Evolutionary conservation across 2,888 invertebrate species (phyloP), one percentile per base, ranked within the genome.

Genomic region (Drosophila tanythrix): DNA sequence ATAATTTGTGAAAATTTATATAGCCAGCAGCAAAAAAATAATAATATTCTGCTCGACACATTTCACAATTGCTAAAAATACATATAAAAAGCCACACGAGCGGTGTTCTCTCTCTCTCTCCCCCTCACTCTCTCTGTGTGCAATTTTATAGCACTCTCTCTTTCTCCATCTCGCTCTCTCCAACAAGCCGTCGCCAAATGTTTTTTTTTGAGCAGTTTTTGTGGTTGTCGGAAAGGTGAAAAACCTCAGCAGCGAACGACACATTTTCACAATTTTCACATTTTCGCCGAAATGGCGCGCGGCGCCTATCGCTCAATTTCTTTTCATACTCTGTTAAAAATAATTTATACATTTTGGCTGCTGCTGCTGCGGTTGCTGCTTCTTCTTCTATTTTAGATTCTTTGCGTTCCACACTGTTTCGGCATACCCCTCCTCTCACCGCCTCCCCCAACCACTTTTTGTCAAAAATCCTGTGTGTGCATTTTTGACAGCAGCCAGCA

Each of bases 301-400:
- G 86, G 70, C 84, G 84, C 74, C 85, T 72, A 82, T 88, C 88
- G 79, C 88, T 76, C 74, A 72, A 81, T 84, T 89, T 83, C 73
- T 67, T 60, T 69, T 65, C 31, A 63, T 56, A 55, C 59, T 57
- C 43, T 29, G 60, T 68, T 82, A 59, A 69, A 81, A 70, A 77
- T 83, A 87, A 66, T 66, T 76, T 63, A 38, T 56, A 69, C 61
- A 56, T 50, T 50, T 38, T 46, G 6, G 36, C 36, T 36, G 36
- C 36, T 15, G 15, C 25, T 25, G 25, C 46, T 15, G 40, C 11
- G 40, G 40, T 4, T n/a, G 43, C 21, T 6, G 0, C 18, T 63
- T 35, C 13, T 58, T 31, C 31, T 25, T 55, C n/a, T 7, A 13
- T 29, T 43, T 35, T 27, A 25, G 27, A 29, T 70, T 27, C 40